Evolutionary conservation across 2,113 vertebrate genomes (phyloP), one percentile per base, ranked within the genome.

Genomic region (Myocastor coypus): DNA sequence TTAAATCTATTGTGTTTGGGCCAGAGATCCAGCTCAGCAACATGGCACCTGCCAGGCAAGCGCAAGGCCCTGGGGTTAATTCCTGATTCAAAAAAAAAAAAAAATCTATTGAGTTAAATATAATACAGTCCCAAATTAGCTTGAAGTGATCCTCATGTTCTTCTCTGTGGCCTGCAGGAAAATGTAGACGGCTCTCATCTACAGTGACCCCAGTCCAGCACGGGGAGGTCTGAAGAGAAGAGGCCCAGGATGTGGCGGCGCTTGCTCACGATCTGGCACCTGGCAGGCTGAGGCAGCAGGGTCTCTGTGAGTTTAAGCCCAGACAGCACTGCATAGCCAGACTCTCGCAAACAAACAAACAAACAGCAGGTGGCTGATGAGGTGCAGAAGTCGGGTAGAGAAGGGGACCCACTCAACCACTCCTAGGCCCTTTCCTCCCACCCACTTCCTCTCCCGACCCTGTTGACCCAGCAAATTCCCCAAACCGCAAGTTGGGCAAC

Each of bases 381-480:
- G 63, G 20, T 55, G 9, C 16, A 4, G 0, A 9, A 28, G n/a
- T 4, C 0, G 4, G 11, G 9, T 0, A 16, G 14, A 57, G 32
- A 42, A 7, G 22, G 1, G 26, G 6, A 28, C 22, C 7, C 24
- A 37, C 61, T 55, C 13, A 7, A 37, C 59, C 83, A 50, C 71
- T 34, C 17, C 2, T 69, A 30, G 3, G 0, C 24, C 6, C 84
- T 96, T 88, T 86, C 82, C 24, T 90, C 77, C 55, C 42, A 10
- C 6, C 40, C 59, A 96, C 95, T 97, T 97, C 97, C 91, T 57
- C 92, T 95, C 92, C 2, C 1, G 28, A 52, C 52, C 40, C 75
- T 95, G 95, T 46, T 94, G 93, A 97, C 68, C 46, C 13, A 91
- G 83, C 91, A 96, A n/a, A 94, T 91, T 87, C 87, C 34, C 10